These are phyloP conservation scores for Electrona antarctica DNA, from an alignment of 2,113 vertebrate genomes.

Conservation along the genomic window DNA sequence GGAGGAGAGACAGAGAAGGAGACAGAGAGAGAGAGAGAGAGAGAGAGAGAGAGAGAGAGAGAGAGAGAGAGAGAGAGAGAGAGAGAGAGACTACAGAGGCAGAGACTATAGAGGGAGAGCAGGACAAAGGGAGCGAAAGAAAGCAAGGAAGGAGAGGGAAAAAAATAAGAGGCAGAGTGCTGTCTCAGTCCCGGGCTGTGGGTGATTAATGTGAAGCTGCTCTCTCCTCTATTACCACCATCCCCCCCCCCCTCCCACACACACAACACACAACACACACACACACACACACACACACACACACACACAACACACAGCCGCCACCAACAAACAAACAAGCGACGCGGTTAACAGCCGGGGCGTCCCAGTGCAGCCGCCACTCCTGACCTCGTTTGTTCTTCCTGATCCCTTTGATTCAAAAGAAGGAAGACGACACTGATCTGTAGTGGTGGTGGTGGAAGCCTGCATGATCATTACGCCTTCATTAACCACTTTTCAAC, in stretches of 20 bases:
- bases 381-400: slow-evolving; percentile 44
- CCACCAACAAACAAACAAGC: slow-evolving; percentile 51
- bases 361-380: slow-evolving; percentile 30
- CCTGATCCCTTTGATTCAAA: slow-evolving; percentile 15
- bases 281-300: slow-evolving; percentile 10
- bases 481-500: slow-evolving; percentile 34
- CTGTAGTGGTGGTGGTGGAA: slow-evolving; percentile 4
- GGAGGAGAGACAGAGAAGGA: slow-evolving; percentile 2
- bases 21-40: neutral
- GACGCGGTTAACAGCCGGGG: slow-evolving; percentile 41
- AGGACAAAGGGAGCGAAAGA: slow-evolving; percentile 3
- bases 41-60: slow-evolving; percentile 12
- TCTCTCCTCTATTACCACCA: slow-evolving; percentile 76
- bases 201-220: slow-evolving; percentile 80
- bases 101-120: neutral
- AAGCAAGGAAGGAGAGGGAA: slow-evolving; percentile 22
- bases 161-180: slow-evolving; percentile 31
- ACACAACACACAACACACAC: slow-evolving; percentile 9
- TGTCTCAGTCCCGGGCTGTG: slow-evolving; percentile 58
- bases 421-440: neutral
- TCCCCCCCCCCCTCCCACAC: slow-evolving; percentile 43
- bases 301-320: slow-evolving; percentile 23
- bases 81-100: slow-evolving; percentile 4
- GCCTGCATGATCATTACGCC: slow-evolving; percentile 23
- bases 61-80: slow-evolving; percentile 1